These are phyloP conservation scores for Lepus timidus DNA, from an alignment of 2,113 vertebrate species.

Conservation along the genomic window DNA sequence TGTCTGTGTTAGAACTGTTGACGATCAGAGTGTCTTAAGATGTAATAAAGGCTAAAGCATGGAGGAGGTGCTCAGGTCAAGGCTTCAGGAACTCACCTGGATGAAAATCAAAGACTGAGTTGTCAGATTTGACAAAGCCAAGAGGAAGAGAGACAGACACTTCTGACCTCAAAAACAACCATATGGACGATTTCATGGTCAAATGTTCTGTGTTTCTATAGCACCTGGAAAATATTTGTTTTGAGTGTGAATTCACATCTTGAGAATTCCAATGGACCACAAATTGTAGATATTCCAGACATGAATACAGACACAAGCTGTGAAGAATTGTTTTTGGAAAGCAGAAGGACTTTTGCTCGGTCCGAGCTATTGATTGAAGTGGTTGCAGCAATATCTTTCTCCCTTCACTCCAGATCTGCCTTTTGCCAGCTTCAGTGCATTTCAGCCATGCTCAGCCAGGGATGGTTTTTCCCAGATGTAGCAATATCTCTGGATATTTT, in stretches of 20 bases:
- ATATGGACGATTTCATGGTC: not conserved
- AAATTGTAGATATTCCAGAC: not conserved
- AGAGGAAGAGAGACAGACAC: not conserved
- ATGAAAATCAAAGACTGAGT: not conserved
- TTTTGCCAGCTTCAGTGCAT: not conserved
- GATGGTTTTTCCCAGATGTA: not conserved
- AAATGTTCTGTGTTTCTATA: not conserved
- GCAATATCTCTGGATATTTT: not conserved
- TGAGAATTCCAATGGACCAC: not conserved
- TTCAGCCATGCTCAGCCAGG: not conserved
- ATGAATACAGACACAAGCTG: not conserved
- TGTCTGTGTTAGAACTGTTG: not conserved
- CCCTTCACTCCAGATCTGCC: not conserved
- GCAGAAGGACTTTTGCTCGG: not conserved
- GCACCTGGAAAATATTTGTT: conserved; percentile 58
- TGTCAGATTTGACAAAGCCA: not conserved
- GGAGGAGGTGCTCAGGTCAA: not conserved
- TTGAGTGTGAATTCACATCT: not conserved
- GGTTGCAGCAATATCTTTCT: rapidly evolving
- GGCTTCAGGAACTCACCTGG: not conserved
- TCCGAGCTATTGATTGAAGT: not conserved
- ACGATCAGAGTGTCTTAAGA: not conserved
- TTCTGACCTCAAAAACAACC: not conserved
- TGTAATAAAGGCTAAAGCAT: not conserved
- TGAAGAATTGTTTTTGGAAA: not conserved